phyloP scores from a whole-genome alignment of 2,113 vertebrate species.

The Lophius piscatorius region DNA sequence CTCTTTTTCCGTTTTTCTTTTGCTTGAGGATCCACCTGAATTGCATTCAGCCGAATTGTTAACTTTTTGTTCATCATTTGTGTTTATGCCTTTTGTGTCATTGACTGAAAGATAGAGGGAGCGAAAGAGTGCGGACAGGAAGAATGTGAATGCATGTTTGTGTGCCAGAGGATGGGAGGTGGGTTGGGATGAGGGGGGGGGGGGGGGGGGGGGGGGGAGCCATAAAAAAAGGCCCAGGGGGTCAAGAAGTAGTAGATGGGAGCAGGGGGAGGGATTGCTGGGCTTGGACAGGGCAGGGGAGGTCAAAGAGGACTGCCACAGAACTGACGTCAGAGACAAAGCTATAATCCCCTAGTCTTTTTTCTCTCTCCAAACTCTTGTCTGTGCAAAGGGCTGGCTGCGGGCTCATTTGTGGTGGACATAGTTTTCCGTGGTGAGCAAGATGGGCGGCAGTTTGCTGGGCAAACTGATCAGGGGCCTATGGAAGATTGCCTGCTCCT shows the following conservation, averaged over 20 bases:
- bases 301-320: conserved; percentile 83
- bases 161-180: conserved; percentile 68
- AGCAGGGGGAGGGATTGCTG: conserved; percentile 60
- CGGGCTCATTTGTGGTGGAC: conserved; percentile 87
- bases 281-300: conserved; percentile 72
- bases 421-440: conserved; percentile 82
- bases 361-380: conserved; percentile 83
- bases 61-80: conserved; percentile 80
- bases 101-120: conserved; percentile 82
- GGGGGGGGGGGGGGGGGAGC: conserved; percentile 39
- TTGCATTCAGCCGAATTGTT: conserved; percentile 78
- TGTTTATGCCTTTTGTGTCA: conserved; percentile 81
- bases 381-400: conserved; percentile 81
- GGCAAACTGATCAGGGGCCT: conserved; percentile 88
- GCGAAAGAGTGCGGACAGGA: conserved; percentile 77
- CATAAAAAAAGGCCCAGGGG: conserved; percentile 65
- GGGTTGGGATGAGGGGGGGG: conserved; percentile 38
- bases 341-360: conserved; percentile 86
- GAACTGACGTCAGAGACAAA: conserved; percentile 85
- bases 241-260: conserved; percentile 73
- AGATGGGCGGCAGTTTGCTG: conserved; percentile 83
- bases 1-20: conserved; percentile 68
- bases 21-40: conserved; percentile 80
- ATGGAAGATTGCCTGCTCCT: conserved; percentile 83
- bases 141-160: conserved; percentile 83